Percentiles rank a stretch among this genome's conserved stretches.
Conservation (phyloP, 2,797 vertebrate genomes). For the Gymnodraco acuticeps region DNA sequence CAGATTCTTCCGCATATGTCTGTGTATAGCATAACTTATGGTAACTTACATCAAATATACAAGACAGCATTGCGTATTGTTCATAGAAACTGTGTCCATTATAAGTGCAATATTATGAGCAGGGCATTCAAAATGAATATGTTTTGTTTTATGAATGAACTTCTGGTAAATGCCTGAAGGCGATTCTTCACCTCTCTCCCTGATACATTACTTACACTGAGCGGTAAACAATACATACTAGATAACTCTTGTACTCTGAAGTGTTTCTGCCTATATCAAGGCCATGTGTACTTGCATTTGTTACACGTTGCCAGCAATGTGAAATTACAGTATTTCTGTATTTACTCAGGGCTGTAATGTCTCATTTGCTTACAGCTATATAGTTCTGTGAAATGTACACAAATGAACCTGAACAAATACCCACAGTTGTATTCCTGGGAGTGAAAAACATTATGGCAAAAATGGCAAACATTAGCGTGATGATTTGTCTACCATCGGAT, state of each 20-base stretch:
- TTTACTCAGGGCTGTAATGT: not conserved
- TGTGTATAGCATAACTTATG: conserved; percentile 17
- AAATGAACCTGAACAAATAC: not conserved
- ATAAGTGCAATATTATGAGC: conserved; percentile 15
- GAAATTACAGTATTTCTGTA: conserved; percentile 22
- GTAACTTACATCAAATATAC: conserved; percentile 31
- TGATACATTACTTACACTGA: conserved; percentile 49
- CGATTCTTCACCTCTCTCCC: conserved; percentile 60
- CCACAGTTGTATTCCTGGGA: not conserved
- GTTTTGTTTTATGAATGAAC: conserved; percentile 69
- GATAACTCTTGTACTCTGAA: conserved; percentile 57
- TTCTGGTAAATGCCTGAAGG: conserved; percentile 52
- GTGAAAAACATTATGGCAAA: too few species aligned
- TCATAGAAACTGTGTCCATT: conserved; percentile 30
- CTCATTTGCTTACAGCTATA: not conserved
- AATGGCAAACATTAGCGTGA: not conserved
- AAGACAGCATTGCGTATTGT: conserved; percentile 19
- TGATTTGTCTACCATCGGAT: not conserved
- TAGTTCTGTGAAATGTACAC: not conserved
- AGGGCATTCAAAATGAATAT: conserved; percentile 46
- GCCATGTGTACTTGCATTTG: conserved; percentile 29
- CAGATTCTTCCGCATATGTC: conserved; percentile 3
- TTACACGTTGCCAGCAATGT: conserved; percentile 33
- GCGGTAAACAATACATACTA: conserved; percentile 69
- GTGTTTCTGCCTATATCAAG: conserved; percentile 55